Conservation (phyloP, 1,140 invertebrate species). For the Palaemon carinicauda region DNA sequence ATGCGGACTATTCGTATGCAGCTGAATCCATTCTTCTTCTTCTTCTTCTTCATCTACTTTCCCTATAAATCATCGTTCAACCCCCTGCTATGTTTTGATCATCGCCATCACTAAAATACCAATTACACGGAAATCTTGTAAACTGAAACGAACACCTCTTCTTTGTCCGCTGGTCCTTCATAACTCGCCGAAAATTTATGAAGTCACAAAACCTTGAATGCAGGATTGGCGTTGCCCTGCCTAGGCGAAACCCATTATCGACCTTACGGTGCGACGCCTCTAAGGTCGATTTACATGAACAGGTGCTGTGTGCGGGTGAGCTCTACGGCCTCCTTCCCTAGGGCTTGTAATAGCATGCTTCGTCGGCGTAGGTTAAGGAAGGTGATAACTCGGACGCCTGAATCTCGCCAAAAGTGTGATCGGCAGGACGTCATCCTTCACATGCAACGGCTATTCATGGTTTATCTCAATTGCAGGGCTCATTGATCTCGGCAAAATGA, state of each 20-base stretch:
- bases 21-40: too few species aligned
- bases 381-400: neutral
- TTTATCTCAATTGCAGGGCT: constrained; percentile 24
- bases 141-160: neutral
- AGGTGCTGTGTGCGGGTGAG: neutral
- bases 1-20: too few species aligned
- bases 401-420: neutral
- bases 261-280: neutral
- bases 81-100: neutral
- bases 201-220: constrained; percentile 36
- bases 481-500: too few species aligned
- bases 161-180: neutral
- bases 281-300: neutral
- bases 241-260: neutral
- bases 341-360: constrained; percentile 4
- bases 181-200: constrained; percentile 35
- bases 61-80: too few species aligned
- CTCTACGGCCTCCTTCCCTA: neutral
- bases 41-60: too few species aligned
- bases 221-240: neutral
- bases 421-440: neutral
- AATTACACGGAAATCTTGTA: neutral
- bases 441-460: neutral
- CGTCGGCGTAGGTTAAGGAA: constrained; percentile 6
- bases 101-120: neutral